Percentiles rank a stretch among this genome's conserved stretches.
phyloP scores from a whole-genome alignment of 2,888 invertebrate species.

The Pristionchus exspectatus region DNA sequence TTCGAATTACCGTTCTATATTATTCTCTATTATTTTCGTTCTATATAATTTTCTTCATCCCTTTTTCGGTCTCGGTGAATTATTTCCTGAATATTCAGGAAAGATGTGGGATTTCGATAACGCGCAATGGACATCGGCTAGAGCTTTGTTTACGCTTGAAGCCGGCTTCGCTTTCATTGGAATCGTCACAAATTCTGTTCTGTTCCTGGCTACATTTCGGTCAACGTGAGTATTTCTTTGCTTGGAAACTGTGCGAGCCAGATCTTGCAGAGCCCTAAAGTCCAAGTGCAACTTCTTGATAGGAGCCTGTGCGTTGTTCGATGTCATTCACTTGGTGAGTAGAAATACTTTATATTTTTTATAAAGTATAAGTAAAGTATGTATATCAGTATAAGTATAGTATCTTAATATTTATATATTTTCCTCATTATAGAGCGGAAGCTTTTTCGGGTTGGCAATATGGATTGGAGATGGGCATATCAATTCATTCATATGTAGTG shows the following conservation, averaged over 20 bases:
- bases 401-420: neutral
- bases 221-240: neutral
- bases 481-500: neutral
- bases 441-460: neutral
- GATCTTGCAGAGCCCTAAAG: neutral
- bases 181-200: neutral
- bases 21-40: too few species aligned
- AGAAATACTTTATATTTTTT: neutral
- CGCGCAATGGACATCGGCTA: neutral
- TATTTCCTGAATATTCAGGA: neutral
- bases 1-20: too few species aligned
- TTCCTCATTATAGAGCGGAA: neutral
- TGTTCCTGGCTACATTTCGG: neutral
- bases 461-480: neutral
- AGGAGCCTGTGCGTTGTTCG: neutral
- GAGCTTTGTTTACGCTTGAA: neutral
- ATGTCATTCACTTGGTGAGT: conserved; percentile 1
- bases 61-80: neutral
- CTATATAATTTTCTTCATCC: too few species aligned
- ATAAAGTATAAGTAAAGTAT: too few species aligned
- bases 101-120: neutral
- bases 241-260: neutral
- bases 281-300: neutral
- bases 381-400: too few species aligned
- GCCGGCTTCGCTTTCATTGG: neutral